These are phyloP conservation scores for Hybognathus amarus DNA, from an alignment of 2,797 vertebrate species.

Conservation along the genomic window DNA sequence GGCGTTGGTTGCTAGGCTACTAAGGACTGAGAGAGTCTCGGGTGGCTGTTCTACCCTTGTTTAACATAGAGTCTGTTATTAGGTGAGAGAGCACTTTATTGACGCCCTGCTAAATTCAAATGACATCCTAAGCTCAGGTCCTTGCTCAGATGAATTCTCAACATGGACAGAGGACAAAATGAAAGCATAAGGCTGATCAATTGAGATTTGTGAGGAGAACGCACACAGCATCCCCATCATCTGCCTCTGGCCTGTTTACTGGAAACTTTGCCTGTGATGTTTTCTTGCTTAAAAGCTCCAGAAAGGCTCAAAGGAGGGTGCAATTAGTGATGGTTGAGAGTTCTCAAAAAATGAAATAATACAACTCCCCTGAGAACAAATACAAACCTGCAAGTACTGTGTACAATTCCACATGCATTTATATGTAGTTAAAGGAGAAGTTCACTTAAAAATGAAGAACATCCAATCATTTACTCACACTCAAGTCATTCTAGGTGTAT, in stretches of 20 bases:
- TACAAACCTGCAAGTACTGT: conserved; percentile 10
- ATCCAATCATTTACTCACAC: not conserved
- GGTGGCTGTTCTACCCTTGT: conserved; percentile 65
- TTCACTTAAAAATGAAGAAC: not conserved
- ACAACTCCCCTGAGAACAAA: conserved; percentile 14
- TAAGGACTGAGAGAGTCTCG: conserved; percentile 66
- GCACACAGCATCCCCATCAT: not conserved
- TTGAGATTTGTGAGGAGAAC: not conserved
- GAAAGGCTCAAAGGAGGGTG: conserved; percentile 13
- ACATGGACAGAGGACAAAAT: not conserved
- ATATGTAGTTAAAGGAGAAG: not conserved
- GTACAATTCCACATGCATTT: conserved; percentile 3
- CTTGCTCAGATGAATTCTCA: conserved; percentile 7
- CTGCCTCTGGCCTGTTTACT: conserved; percentile 26
- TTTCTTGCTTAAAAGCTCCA: conserved; percentile 41
- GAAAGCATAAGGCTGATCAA: not conserved
- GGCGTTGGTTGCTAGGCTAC: conserved; percentile 79
- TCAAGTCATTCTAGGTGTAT: not conserved
- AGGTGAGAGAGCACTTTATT: conserved; percentile 64
- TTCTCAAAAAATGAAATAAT: conserved; percentile 13
- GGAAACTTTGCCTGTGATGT: conserved; percentile 20
- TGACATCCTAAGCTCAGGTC: conserved; percentile 30
- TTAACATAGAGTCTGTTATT: conserved; percentile 61
- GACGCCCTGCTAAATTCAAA: conserved; percentile 35
- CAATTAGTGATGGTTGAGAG: conserved; percentile 33